Conservation (phyloP, 1,140 invertebrate genomes). For the Holcopasites calliopsidis region DNA sequence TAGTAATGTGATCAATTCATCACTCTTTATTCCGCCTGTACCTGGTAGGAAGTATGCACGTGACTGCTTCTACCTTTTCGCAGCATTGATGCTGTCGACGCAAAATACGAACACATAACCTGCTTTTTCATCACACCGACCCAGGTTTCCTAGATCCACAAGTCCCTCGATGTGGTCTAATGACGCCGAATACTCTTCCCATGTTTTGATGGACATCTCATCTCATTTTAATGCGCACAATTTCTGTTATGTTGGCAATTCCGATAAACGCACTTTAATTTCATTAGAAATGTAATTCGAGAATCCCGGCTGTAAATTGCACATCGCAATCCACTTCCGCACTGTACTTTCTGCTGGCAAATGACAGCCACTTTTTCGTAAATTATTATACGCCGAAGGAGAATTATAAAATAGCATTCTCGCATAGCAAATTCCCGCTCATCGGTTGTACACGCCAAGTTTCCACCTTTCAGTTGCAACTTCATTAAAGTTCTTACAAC, state of each 20-base stretch:
- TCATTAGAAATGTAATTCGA: not conserved
- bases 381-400: not conserved
- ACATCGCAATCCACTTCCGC: not conserved
- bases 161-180: no score
- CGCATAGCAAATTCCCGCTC: not conserved
- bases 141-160: no score
- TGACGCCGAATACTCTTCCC: not conserved
- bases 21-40: no score
- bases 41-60: no score
- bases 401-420: not conserved
- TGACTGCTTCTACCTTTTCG: no score
- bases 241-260: not conserved
- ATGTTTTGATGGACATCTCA: not conserved
- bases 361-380: not conserved
- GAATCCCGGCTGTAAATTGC: not conserved
- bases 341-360: not conserved
- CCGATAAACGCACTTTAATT: not conserved
- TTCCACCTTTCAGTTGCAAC: not conserved
- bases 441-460: not conserved
- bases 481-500: not conserved
- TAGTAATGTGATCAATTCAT: no score
- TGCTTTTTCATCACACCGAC: no score
- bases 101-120: no score
- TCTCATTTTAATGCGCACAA: not conserved
- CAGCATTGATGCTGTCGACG: no score